These are phyloP conservation scores for Drosophila miranda DNA, from an alignment of 1,140 invertebrate species.

Conservation along the genomic window DNA sequence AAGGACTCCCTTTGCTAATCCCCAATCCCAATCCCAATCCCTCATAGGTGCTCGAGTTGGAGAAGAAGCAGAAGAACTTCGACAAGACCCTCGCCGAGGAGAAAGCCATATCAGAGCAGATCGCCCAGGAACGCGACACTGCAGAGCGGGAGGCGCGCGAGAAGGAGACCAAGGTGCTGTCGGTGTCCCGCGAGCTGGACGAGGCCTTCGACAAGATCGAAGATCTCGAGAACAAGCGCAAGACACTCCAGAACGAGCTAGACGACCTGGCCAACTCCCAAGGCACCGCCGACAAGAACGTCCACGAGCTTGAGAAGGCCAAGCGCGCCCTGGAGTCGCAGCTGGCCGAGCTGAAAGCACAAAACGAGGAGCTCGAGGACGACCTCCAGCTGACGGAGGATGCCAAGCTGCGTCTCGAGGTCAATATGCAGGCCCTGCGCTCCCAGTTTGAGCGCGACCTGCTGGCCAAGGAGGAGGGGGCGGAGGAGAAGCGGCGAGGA, in stretches of 20 bases:
- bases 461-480: slow-evolving; percentile 95
- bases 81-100: slow-evolving; percentile 97
- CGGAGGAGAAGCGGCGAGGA: slow-evolving; percentile 96
- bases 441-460: slow-evolving; percentile 97
- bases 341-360: slow-evolving; percentile 94
- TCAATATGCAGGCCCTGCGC: slow-evolving; percentile 98
- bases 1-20: neutral
- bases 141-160: slow-evolving; percentile 98
- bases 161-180: slow-evolving; percentile 97
- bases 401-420: slow-evolving; percentile 97
- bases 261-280: slow-evolving; percentile 97
- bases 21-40: neutral
- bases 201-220: slow-evolving; percentile 95
- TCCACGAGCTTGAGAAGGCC: slow-evolving; percentile 98
- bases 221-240: slow-evolving; percentile 92
- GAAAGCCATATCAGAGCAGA: slow-evolving; percentile 93
- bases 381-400: slow-evolving; percentile 98
- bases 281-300: slow-evolving; percentile 98
- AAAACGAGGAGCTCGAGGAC: slow-evolving; percentile 99
- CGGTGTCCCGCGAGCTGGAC: slow-evolving; percentile 94
- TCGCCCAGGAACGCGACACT: slow-evolving; percentile 92
- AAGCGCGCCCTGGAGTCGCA: slow-evolving; percentile 96
- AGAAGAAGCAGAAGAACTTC: slow-evolving; percentile 99
- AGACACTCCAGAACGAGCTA: slow-evolving; percentile 94
- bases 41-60: slow-evolving; percentile 89